Base-by-base conservation (phyloP, 1,140 invertebrate species). In the Palaemon carinicauda region DNA sequence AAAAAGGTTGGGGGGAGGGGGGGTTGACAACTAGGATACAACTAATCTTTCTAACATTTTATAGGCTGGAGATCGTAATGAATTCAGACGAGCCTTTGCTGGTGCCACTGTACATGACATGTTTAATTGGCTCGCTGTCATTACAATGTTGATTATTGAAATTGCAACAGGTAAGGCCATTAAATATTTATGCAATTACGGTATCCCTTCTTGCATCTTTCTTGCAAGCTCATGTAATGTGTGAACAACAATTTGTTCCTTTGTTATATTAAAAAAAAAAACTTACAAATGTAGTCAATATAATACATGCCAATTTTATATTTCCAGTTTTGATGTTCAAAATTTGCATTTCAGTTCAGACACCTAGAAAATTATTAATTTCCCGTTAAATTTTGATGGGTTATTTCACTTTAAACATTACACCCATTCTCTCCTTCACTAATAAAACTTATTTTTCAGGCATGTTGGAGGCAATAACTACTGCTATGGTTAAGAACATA, bases 111-210 rank as follows among this genome's bases (percentile, higher is more conserved):
- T 92, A 4, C 91, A 91, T 71, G 92, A 92, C 82, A 91, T 92
- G 84, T 93, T 92, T 88, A 93, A 93, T 90, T 92, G 92, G 90
- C 88, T 93, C 27, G 90, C 91, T 79, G 92, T 93, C 24, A 90
- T 93, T 74, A 89, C 90, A n/a, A 84, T 93, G 10, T 89, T 93
- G 24, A 91, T 91, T 17, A 54, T 93, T 24, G 92, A 93, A 90
- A 80, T 92, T 41, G n/a, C 85, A 86, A 89, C 90, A 69, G 82
- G 88, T 87, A 80, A 79, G 73, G 53, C 4, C 19, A 3, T 19
- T 2, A 29, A 73, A 21, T 73, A 29, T 4, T 29, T 27, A 9
- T 31, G 21, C 5, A 50, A 29, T 73, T 17, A 21, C 31, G n/a
- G n/a, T n/a, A n/a, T n/a, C 14, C 41, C 29, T 33, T 73, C 69